These are phyloP conservation scores for Dicrurus megarhynchus DNA, from an alignment of 2,113 vertebrate species.

Conservation along the genomic window DNA sequence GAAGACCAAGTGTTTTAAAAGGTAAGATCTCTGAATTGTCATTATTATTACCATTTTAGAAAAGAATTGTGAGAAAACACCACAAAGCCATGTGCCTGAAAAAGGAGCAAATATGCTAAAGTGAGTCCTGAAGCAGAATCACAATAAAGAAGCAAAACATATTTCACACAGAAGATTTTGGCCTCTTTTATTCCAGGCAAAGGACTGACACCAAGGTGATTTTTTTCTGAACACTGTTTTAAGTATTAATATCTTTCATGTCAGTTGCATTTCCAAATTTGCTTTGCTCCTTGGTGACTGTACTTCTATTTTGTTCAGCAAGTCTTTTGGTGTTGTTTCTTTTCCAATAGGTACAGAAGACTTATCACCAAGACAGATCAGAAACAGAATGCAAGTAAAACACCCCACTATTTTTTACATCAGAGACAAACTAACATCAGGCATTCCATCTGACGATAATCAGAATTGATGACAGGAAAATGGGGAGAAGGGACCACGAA, in stretches of 20 bases:
- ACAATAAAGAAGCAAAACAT: background rate
- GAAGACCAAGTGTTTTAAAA: background rate
- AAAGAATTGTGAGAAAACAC: background rate
- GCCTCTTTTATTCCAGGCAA: background rate
- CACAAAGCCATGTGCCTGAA: background rate
- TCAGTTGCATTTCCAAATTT: background rate
- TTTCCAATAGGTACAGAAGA: background rate
- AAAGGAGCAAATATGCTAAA: background rate
- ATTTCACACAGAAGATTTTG: background rate
- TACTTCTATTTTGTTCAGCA: background rate
- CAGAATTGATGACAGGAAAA: background rate
- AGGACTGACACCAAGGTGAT: background rate
- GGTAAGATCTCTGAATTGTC: background rate
- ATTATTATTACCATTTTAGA: background rate
- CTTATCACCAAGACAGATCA: background rate
- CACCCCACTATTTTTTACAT: background rate
- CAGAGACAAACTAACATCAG: background rate
- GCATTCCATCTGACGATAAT: background rate
- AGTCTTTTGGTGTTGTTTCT: background rate
- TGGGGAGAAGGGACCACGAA: background rate
- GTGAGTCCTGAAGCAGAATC: background rate
- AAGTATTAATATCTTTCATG: background rate
- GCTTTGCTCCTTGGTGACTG: background rate
- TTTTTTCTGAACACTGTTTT: background rate
- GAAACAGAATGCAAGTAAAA: background rate